Evolutionary conservation across 1,140 invertebrate species (phyloP).

Genomic region (Trichogramma pretiosum): DNA sequence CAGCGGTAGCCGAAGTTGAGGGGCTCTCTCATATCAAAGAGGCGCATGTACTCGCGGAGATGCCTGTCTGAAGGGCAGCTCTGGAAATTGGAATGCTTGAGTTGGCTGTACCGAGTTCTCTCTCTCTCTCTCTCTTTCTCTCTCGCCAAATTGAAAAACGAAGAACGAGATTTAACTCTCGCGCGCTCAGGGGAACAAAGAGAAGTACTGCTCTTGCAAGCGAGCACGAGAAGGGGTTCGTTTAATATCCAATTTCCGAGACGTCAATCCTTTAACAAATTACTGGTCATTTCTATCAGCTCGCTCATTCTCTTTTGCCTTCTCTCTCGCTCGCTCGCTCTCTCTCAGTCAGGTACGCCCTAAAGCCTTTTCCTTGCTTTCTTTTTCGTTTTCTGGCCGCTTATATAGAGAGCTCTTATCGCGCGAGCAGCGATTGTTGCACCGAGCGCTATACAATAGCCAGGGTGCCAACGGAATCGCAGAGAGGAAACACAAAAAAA

Average conservation of each 20-base stretch:
- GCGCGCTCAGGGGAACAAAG: conserved; percentile 12
- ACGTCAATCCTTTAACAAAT: conserved; percentile 38
- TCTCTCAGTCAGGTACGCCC: neutral
- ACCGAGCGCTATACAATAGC: too few species aligned
- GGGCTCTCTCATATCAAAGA: conserved; percentile 10
- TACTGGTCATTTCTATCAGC: conserved; percentile 31
- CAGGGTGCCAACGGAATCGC: too few species aligned
- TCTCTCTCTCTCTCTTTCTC: neutral
- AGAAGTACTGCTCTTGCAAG: conserved; percentile 10
- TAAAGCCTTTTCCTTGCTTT: neutral
- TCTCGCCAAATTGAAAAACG: conserved; percentile 14
- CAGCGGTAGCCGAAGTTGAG: neutral
- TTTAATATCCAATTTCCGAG: conserved; percentile 40
- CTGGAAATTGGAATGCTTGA: conserved; percentile 19
- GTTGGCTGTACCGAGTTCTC: neutral
- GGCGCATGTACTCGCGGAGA: neutral
- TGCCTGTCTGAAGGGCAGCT: conserved; percentile 7
- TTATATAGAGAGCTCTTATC: neutral
- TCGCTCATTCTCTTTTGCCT: conserved; percentile 18
- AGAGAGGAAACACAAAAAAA: too few species aligned
- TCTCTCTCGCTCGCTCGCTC: conserved; percentile 1
- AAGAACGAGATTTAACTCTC: conserved; percentile 10
- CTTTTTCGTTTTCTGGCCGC: neutral
- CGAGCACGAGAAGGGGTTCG: conserved; percentile 20
- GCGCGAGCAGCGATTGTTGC: conserved; percentile 1